These are phyloP conservation scores for Callimorpha dominula DNA, from an alignment of 2,888 invertebrate species.

Conservation along the genomic window DNA sequence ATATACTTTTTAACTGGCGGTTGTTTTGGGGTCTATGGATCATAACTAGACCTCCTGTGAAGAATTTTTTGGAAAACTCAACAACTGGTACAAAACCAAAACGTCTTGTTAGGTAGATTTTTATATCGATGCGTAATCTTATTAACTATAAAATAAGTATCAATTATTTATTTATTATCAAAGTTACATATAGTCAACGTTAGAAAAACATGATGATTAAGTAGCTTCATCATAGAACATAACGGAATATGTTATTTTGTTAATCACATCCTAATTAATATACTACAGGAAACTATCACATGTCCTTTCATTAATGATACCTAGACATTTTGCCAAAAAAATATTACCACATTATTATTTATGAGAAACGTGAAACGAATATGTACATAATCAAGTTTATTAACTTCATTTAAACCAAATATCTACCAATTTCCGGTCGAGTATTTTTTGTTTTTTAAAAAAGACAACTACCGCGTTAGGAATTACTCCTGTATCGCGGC, in stretches of 20 bases:
- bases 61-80: no score
- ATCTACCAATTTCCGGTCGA: neutral
- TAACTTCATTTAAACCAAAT: neutral
- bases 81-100: no score
- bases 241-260: neutral
- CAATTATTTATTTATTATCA: neutral
- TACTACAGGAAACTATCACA: constrained; percentile 7
- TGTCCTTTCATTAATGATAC: constrained; percentile 13
- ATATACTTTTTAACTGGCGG: no score
- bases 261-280: constrained; percentile 2
- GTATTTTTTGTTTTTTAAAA: no score
- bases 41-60: no score
- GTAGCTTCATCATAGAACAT: neutral
- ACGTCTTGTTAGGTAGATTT: no score
- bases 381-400: neutral
- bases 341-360: neutral
- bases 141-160: neutral
- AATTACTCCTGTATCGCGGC: no score
- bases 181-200: neutral
- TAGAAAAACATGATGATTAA: neutral
- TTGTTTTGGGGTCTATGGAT: no score
- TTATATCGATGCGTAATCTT: no score
- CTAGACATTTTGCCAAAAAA: neutral
- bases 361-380: neutral
- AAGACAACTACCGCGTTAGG: no score